phyloP scores from a whole-genome alignment of 2,797 vertebrate species.

The Pogoniulus pusillus region DNA sequence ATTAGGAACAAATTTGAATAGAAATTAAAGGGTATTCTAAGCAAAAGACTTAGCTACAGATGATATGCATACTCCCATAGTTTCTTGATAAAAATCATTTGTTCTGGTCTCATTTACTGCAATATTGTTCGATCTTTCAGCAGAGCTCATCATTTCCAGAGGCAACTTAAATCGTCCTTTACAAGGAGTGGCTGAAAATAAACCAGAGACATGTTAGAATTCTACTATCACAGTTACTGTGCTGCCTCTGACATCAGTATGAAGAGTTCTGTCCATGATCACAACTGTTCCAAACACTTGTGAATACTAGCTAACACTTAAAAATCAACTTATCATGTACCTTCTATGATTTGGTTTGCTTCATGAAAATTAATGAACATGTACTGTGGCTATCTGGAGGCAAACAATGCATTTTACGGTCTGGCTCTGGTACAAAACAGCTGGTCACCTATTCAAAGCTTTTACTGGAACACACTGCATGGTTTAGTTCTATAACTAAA shows the following conservation, averaged over 20 bases:
- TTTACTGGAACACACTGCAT: neutral
- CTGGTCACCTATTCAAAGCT: neutral
- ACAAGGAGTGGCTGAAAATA: constrained; percentile 69
- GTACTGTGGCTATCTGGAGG: neutral
- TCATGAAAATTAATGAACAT: neutral
- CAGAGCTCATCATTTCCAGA: constrained; percentile 78
- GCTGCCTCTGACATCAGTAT: neutral
- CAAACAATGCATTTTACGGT: neutral
- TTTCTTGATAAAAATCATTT: neutral
- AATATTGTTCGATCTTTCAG: constrained; percentile 55
- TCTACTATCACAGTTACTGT: neutral
- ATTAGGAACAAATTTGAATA: neutral
- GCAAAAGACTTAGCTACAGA: constrained; percentile 35
- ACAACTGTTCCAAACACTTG: neutral
- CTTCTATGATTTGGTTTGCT: neutral
- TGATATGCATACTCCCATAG: neutral
- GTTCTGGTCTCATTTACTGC: neutral
- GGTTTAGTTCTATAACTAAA: neutral
- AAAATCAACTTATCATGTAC: neutral
- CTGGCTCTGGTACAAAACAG: neutral
- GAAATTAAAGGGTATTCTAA: neutral
- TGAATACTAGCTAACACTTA: neutral
- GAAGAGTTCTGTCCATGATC: neutral
- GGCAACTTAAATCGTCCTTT: constrained; percentile 78
- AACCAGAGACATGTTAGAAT: neutral